phyloP scores from a whole-genome alignment of 1,140 invertebrate genomes.

The Oreohelix idahoensis region DNA sequence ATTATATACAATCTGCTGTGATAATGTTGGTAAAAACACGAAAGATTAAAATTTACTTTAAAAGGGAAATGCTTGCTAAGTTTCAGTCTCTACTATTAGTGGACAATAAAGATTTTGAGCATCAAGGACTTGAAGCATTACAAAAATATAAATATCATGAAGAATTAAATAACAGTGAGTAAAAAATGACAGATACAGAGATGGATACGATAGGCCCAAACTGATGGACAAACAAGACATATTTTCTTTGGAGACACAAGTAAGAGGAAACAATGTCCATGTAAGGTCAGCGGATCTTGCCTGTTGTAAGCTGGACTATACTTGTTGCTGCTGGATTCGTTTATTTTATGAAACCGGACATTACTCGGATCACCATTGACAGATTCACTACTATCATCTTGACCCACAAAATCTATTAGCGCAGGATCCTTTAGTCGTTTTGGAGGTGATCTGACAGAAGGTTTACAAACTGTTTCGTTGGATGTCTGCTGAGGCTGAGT shows the following conservation, averaged over 20 bases:
- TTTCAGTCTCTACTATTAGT: too few species aligned
- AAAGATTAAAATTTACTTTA: too few species aligned
- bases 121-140: too few species aligned
- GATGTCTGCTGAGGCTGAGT: background rate
- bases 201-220: too few species aligned
- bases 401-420: background rate
- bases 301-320: constrained; percentile 21
- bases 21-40: too few species aligned
- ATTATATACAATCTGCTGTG: too few species aligned
- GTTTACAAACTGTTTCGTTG: constrained; percentile 1
- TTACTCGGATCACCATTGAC: background rate
- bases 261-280: background rate
- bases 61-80: too few species aligned
- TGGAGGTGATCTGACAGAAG: constrained; percentile 1
- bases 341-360: background rate
- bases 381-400: constrained; percentile 14
- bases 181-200: too few species aligned
- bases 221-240: background rate
- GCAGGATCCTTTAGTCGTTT: background rate
- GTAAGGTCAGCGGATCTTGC: background rate
- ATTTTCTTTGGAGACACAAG: too few species aligned
- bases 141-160: too few species aligned
- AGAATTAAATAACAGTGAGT: too few species aligned
- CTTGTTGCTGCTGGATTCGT: constrained; percentile 30
- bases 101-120: too few species aligned